A percentile compares a stretch with the other conserved stretches of the same genome.
phyloP scores from a whole-genome alignment of 2,113 vertebrate genomes.

The Malurus melanocephalus region DNA sequence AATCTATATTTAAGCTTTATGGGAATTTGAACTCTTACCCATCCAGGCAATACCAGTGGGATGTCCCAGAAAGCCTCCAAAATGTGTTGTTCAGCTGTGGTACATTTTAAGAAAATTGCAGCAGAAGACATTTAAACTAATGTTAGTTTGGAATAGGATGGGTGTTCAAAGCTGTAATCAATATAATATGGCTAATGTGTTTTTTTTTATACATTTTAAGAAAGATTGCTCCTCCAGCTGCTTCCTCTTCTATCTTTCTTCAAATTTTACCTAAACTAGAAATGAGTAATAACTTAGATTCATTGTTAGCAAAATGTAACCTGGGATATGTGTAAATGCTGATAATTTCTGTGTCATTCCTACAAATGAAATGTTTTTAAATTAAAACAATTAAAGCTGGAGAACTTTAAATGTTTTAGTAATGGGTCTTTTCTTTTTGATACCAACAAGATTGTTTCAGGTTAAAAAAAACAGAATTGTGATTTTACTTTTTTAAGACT shows the following conservation, averaged over 20 bases:
- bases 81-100: not conserved
- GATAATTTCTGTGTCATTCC: not conserved
- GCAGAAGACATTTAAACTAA: not conserved
- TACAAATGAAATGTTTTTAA: not conserved
- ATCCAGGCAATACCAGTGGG: not conserved
- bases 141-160: not conserved
- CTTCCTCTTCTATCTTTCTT: not conserved
- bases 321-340: not conserved
- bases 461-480: not conserved
- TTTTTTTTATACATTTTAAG: not conserved
- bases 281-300: not conserved
- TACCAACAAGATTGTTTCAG: not conserved
- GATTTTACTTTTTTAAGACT: not conserved
- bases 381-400: not conserved
- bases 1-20: not conserved
- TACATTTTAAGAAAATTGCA: not conserved
- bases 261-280: not conserved
- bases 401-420: not conserved
- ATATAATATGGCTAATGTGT: not conserved
- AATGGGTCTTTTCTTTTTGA: not conserved
- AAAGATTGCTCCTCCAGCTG: not conserved
- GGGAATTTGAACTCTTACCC: not conserved
- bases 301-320: not conserved
- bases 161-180: not conserved
- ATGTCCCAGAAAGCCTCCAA: not conserved